Evolutionary conservation across 2,888 invertebrate species (phyloP).

Genomic region (Epicampocera succincta): DNA sequence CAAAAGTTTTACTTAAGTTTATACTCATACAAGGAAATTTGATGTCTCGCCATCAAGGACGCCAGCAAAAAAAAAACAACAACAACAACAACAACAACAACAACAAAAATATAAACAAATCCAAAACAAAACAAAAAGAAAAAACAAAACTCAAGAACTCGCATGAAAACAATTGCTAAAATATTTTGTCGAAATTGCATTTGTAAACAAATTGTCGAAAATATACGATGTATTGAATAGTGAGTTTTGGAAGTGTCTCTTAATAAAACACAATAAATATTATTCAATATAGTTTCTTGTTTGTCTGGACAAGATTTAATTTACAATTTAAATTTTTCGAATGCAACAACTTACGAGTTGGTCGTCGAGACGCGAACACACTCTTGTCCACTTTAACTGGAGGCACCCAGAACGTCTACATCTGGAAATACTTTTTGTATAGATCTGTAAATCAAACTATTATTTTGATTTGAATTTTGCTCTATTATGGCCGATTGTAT

Average conservation of each 20-base stretch:
- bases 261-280: constrained; percentile 52
- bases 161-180: constrained; percentile 23
- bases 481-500: constrained; percentile 11
- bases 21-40: constrained; percentile 57
- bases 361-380: neutral
- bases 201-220: constrained; percentile 56
- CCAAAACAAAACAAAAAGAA: neutral
- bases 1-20: constrained; percentile 41
- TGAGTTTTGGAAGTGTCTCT: constrained; percentile 30
- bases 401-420: neutral
- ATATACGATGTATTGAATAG: constrained; percentile 1
- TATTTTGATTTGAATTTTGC: constrained; percentile 30
- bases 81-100: too few relatives aligned
- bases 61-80: too few relatives aligned
- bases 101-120: constrained; percentile 21
- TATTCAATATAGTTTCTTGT: constrained; percentile 43
- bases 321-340: constrained; percentile 55
- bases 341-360: constrained; percentile 14
- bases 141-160: neutral
- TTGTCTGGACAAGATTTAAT: constrained; percentile 60
- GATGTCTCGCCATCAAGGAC: constrained; percentile 66
- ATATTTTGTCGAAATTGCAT: constrained; percentile 44
- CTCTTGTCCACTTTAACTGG: neutral
- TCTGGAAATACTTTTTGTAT: neutral
- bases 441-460: constrained; percentile 27